A percentile compares a stretch with the other conserved stretches of the same genome.
These are phyloP conservation scores for Melitaea athalia DNA, from an alignment of 2,888 invertebrate species.

Conservation along the genomic window DNA sequence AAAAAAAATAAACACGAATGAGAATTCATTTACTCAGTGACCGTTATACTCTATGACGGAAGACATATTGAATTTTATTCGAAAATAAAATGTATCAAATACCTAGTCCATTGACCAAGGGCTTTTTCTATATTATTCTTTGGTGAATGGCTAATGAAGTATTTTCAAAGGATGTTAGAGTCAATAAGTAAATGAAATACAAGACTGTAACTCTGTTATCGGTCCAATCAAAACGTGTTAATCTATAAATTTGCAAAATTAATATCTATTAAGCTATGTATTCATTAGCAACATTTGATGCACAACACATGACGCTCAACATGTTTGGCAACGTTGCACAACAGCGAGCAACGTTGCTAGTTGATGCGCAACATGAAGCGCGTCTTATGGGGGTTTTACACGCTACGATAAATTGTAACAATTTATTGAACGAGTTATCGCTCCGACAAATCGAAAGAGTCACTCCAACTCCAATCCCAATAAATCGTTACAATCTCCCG, in stretches of 20 bases:
- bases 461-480: too few species aligned
- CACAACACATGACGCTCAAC: too few species aligned
- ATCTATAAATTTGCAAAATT: slow-evolving; percentile 28
- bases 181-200: slow-evolving; percentile 70
- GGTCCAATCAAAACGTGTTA: slow-evolving; percentile 49
- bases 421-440: too few species aligned
- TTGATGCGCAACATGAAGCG: too few species aligned
- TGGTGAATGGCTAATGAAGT: slow-evolving; percentile 68
- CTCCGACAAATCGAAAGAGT: too few species aligned
- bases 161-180: slow-evolving; percentile 61
- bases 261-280: too few species aligned
- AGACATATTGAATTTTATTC: slow-evolving; percentile 61
- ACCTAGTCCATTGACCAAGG: slow-evolving; percentile 42
- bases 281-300: too few species aligned
- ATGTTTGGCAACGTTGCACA: too few species aligned
- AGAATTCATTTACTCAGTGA: slow-evolving; percentile 65
- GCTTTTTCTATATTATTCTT: slow-evolving; percentile 65
- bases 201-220: slow-evolving; percentile 64
- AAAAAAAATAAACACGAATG: slow-evolving; percentile 35
- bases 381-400: too few species aligned
- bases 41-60: slow-evolving; percentile 53
- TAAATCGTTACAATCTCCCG: too few species aligned
- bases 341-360: too few species aligned
- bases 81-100: slow-evolving; percentile 57
- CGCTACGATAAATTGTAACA: too few species aligned